phyloP scores from a whole-genome alignment of 2,888 invertebrate genomes.

The Lordiphosa andalusiaca region DNA sequence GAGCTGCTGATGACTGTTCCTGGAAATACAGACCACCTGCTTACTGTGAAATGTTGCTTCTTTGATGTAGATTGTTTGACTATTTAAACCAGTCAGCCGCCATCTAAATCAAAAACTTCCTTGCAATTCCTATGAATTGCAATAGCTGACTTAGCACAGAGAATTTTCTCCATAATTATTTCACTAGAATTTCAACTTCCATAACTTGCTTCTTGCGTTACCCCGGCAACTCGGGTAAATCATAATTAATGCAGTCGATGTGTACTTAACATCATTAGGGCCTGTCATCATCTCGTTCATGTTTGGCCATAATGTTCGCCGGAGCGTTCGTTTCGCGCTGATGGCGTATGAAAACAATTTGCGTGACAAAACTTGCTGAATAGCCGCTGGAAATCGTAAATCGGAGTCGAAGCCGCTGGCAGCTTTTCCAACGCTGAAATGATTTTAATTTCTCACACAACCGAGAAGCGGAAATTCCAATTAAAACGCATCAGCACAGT shows the following conservation, averaged over 20 bases:
- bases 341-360: slow-evolving; percentile 20
- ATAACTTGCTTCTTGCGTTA: background rate
- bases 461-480: slow-evolving; percentile 69
- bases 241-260: slow-evolving; percentile 51
- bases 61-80: too few species aligned
- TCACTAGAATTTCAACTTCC: too few species aligned
- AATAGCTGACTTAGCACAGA: too few species aligned
- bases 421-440: slow-evolving; percentile 41
- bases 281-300: slow-evolving; percentile 1
- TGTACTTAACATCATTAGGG: slow-evolving; percentile 42
- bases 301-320: slow-evolving; percentile 1
- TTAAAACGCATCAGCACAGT: slow-evolving; percentile 67
- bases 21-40: too few species aligned
- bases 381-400: slow-evolving; percentile 7
- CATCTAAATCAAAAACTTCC: too few species aligned
- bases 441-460: slow-evolving; percentile 66
- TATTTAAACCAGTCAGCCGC: too few species aligned
- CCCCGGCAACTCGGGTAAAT: slow-evolving; percentile 15
- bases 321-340: slow-evolving; percentile 10
- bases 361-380: slow-evolving; percentile 44
- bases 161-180: too few species aligned
- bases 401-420: slow-evolving; percentile 15
- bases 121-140: too few species aligned
- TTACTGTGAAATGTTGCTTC: too few species aligned
- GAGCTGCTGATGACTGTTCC: too few species aligned